Evolutionary conservation across 2,113 vertebrate genomes (phyloP).

Genomic region (Rhagologus leucostigma): DNA sequence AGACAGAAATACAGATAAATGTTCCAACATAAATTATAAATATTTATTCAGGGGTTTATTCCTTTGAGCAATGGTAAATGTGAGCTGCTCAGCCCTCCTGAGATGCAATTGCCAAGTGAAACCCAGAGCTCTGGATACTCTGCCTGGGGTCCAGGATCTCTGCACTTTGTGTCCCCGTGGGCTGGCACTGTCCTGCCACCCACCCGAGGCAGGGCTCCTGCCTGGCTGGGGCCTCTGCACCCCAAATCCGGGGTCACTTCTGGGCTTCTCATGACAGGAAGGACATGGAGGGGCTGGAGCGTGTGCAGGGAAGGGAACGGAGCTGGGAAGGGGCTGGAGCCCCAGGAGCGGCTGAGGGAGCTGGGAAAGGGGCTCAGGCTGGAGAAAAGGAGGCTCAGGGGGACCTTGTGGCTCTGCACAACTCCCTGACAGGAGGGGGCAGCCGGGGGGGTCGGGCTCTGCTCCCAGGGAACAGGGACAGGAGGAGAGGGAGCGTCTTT

Average conservation of each 20-base stretch:
- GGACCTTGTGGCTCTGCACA: background rate
- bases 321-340: background rate
- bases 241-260: accelerated
- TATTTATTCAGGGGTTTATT: no score
- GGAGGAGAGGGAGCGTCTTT: background rate
- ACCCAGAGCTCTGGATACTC: accelerated
- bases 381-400: background rate
- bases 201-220: background rate
- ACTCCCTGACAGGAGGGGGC: background rate
- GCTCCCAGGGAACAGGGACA: background rate
- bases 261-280: background rate
- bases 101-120: background rate
- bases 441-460: background rate
- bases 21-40: background rate
- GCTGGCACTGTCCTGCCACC: background rate
- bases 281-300: background rate
- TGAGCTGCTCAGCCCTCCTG: background rate
- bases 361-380: background rate
- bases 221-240: background rate
- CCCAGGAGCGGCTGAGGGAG: background rate
- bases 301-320: background rate
- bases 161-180: accelerated
- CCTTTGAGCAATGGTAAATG: background rate
- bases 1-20: background rate
- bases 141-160: background rate